Evolutionary conservation across 1,140 invertebrate genomes (phyloP).

Genomic region (Caerostris extrusa): DNA sequence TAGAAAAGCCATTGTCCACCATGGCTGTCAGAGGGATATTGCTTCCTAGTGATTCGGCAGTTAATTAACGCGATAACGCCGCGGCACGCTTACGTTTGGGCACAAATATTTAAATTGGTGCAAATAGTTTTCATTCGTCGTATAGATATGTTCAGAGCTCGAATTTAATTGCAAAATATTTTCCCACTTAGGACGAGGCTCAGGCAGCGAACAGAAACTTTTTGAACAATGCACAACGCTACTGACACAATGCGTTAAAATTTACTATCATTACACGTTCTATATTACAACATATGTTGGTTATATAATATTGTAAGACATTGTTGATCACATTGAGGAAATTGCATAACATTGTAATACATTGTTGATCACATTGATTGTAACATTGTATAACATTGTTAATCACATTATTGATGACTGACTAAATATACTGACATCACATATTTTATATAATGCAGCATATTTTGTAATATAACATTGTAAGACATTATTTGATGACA

Average conservation of each 20-base stretch:
- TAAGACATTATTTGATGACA: no score
- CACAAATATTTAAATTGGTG: constrained; percentile 32
- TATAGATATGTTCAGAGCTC: background rate
- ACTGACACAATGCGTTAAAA: background rate
- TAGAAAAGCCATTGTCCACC: constrained; percentile 38
- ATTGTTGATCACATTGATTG: no score
- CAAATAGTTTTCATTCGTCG: constrained; percentile 6
- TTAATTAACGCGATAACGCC: background rate
- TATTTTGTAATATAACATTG: no score
- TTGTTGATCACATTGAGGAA: no score
- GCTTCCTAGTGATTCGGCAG: constrained; percentile 3
- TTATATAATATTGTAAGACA: no score
- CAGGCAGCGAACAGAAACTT: background rate
- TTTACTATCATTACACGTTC: background rate
- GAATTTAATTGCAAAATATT: background rate
- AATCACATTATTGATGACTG: no score
- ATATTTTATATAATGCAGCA: no score
- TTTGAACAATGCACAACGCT: no score
- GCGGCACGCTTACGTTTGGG: background rate
- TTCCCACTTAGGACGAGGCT: background rate
- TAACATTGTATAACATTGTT: no score
- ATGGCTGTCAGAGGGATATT: constrained; percentile 13
- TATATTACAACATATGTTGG: no score
- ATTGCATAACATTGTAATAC: no score
- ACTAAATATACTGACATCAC: background rate